phyloP scores from a whole-genome alignment of 2,888 invertebrate genomes.

The Ramazzottius varieornatus region DNA sequence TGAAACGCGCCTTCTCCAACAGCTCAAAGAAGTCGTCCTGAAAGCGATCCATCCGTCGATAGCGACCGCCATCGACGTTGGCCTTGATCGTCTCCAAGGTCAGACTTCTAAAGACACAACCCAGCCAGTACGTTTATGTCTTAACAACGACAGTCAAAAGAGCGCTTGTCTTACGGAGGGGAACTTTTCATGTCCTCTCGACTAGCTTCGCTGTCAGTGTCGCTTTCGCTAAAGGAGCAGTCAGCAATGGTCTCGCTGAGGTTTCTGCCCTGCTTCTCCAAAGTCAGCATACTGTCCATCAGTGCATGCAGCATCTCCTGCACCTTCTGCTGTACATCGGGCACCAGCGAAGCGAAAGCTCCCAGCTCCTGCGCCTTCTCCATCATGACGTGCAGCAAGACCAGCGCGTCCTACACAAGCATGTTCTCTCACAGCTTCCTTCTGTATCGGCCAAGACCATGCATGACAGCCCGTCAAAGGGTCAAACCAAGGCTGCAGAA shows the following conservation, averaged over 20 bases:
- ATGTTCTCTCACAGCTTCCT: no score
- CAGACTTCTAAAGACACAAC: not conserved
- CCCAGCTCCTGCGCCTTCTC: not conserved
- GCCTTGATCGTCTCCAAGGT: not conserved
- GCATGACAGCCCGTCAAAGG: not conserved
- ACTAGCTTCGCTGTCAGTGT: not conserved
- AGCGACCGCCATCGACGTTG: slow-evolving; percentile 34
- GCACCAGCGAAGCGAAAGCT: not conserved
- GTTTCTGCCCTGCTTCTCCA: not conserved
- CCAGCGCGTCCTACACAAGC: not conserved
- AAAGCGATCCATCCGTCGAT: slow-evolving; percentile 71
- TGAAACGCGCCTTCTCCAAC: slow-evolving; percentile 53
- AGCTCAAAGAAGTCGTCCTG: slow-evolving; percentile 88
- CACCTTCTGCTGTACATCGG: not conserved
- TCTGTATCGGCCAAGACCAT: no score
- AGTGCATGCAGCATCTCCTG: not conserved
- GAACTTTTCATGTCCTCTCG: no score
- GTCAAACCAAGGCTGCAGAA: not conserved
- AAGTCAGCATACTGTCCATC: not conserved
- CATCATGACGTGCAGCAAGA: not conserved
- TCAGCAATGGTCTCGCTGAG: not conserved
- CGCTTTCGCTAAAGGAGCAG: not conserved
- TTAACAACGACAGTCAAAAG: no score
- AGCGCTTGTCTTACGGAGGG: no score
- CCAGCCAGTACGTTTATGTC: no score